phyloP scores from a whole-genome alignment of 1,140 invertebrate genomes.

The Scaptomyza hsui region DNA sequence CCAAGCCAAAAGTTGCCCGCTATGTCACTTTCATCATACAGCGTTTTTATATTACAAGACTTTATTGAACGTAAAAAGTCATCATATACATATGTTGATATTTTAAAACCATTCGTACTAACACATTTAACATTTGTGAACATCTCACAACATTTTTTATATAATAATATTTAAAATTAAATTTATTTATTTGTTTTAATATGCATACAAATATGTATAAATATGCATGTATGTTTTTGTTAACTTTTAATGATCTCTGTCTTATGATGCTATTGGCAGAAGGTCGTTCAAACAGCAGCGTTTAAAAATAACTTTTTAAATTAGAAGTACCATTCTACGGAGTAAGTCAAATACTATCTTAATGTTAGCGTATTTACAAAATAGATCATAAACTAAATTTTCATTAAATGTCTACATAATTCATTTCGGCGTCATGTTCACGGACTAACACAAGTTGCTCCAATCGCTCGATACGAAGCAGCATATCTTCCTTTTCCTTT shows the following conservation, averaged over 20 bases:
- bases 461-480: conserved; percentile 66
- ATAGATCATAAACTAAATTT: conserved; percentile 29
- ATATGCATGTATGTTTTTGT: conserved; percentile 5
- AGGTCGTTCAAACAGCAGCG: conserved; percentile 41
- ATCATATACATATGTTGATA: conserved; percentile 22
- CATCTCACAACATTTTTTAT: conserved; percentile 35
- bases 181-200: conserved; percentile 29
- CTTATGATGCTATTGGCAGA: conserved; percentile 30
- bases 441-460: conserved; percentile 68
- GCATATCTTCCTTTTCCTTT: conserved; percentile 69
- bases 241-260: neutral
- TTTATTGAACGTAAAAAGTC: conserved; percentile 43
- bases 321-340: neutral
- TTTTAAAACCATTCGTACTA: conserved; percentile 32
- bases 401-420: conserved; percentile 60
- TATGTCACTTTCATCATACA: neutral
- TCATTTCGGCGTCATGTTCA: conserved; percentile 55
- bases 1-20: neutral
- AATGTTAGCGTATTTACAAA: conserved; percentile 55
- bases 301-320: conserved; percentile 19
- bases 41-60: conserved; percentile 21
- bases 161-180: conserved; percentile 52
- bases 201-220: neutral
- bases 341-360: conserved; percentile 7
- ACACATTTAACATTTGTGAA: conserved; percentile 42